Percentiles rank a stretch among this genome's conserved stretches.
Conservation (phyloP, 1,140 invertebrate species). For the Neotoxoptera formosana region DNA sequence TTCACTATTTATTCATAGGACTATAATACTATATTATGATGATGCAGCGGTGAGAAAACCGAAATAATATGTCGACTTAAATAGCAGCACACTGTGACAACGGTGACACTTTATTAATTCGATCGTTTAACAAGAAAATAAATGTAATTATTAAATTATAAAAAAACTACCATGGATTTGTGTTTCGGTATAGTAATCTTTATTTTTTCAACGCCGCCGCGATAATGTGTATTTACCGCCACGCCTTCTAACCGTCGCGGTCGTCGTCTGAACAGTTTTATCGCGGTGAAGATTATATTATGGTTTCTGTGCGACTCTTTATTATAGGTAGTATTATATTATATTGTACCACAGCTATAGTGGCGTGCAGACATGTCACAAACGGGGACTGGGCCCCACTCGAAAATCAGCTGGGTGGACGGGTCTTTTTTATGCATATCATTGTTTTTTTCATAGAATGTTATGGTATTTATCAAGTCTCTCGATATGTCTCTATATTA, state of each 20-base stretch:
- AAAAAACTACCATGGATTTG: background rate
- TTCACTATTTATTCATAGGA: slow-evolving; percentile 27
- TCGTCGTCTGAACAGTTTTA: background rate
- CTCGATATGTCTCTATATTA: no score
- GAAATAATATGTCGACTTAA: background rate
- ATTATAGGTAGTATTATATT: no score
- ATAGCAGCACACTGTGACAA: background rate
- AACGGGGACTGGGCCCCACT: no score
- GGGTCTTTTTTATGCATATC: no score
- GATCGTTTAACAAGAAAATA: background rate
- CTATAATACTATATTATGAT: no score
- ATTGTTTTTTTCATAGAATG: no score
- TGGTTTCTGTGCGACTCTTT: background rate
- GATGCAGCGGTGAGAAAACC: background rate
- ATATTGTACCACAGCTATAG: no score
- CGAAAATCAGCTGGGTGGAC: no score
- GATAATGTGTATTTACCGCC: background rate
- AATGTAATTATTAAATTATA: background rate
- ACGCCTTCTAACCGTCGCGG: background rate
- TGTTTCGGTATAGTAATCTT: background rate
- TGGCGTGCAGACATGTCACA: no score
- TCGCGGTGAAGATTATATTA: background rate
- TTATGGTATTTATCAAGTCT: no score
- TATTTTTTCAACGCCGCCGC: background rate
- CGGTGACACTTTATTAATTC: background rate